phyloP scores from a whole-genome alignment of 2,113 vertebrate genomes.

The Elaphurus davidianus region DNA sequence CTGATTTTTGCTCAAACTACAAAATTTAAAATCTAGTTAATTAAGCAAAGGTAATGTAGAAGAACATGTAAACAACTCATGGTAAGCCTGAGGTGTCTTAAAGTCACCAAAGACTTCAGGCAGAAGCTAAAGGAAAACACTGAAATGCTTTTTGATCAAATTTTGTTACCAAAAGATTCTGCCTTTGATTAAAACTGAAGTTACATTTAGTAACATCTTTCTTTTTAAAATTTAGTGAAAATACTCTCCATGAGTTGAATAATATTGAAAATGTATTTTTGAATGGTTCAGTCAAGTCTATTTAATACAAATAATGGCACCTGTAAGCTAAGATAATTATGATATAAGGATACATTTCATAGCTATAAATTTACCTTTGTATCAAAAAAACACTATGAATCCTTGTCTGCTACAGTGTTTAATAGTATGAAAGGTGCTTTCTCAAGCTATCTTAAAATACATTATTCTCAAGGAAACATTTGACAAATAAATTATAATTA shows the following conservation, averaged over 20 bases:
- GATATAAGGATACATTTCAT: background rate
- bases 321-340: background rate
- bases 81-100: background rate
- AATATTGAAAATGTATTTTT: background rate
- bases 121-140: background rate
- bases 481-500: background rate
- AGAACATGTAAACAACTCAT: background rate
- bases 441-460: background rate
- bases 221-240: background rate
- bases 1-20: background rate
- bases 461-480: background rate
- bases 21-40: background rate
- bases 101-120: background rate
- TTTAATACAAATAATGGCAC: background rate
- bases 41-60: background rate
- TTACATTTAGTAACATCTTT: background rate
- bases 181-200: background rate
- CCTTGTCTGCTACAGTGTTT: background rate
- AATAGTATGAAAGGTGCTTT: background rate
- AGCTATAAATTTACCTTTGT: background rate
- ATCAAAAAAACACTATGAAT: background rate
- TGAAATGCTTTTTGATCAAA: background rate
- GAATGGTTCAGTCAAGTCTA: background rate
- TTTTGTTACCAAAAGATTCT: background rate
- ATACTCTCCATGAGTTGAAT: background rate